Evolutionary conservation across 2,888 invertebrate species (phyloP), one percentile per base, ranked within the genome.

Genomic region (Chydorus sphaericus): DNA sequence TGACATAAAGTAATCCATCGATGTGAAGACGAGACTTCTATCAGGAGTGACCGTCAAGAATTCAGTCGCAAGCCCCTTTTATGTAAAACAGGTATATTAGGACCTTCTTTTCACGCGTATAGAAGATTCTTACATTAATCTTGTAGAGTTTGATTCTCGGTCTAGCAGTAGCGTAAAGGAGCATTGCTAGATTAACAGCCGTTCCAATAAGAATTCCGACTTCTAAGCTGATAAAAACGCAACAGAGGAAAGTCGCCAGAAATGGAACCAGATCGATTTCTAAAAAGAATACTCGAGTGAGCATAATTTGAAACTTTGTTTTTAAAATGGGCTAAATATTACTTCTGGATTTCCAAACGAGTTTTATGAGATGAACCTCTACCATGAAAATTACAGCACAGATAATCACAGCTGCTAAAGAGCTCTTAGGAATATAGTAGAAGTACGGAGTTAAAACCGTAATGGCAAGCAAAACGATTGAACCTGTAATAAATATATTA

Each of bases 361-460:
- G 83, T 63, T 84, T 83, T 53, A 90, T 75, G 53, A 90, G 87
- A 68, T 83, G 81, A 60, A 86, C 83, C 69, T 90, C 89, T 16
- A 90, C 82, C 89, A 90, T 90, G 69, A 89, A 88, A 55, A 92
- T 75, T 39, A 93, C 92, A 26, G 93, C 92, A 31, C 87, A 84
- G 62, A 92, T 88, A 66, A 93, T 92, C 63, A 93, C 84, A 1
- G 88, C 88, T 2, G 91, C 89, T 62, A 93, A 73, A 5, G 85
- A 80, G 8, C 91, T 78, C 68, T 83, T 86, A 1, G 90, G 90
- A 65, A 90, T 89, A 68, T 76, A 93, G 67, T 77, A 83, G 70
- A 91, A 91, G 70, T 84, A 85, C 7, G 88, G 88, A 3, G 92
- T 91, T 67, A 91, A 82, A 69, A 89, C 85, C 58, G 85, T 74